Evolutionary conservation across 2,888 invertebrate species (phyloP).

Genomic region (Drosophila longiperda): DNA sequence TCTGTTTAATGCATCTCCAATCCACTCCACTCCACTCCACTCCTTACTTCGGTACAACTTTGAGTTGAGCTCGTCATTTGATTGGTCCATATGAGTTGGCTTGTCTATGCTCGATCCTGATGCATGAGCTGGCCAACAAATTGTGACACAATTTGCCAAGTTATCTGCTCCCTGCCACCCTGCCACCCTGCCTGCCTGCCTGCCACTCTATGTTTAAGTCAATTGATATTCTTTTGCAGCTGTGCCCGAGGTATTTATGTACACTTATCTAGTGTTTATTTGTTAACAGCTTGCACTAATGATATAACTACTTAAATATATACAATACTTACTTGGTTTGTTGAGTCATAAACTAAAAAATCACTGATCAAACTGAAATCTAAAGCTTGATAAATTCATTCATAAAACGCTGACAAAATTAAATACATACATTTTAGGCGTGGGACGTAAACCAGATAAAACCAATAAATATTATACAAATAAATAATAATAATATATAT

Average conservation of each 20-base stretch:
- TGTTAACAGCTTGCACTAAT: slow-evolving; percentile 62
- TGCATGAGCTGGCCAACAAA: slow-evolving; percentile 60
- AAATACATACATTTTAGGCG: slow-evolving; percentile 31
- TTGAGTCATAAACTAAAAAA: slow-evolving; percentile 36
- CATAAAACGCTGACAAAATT: slow-evolving; percentile 43
- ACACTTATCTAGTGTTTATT: slow-evolving; percentile 52
- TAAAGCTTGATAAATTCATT: slow-evolving; percentile 48
- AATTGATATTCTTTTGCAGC: slow-evolving; percentile 46
- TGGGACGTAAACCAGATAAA: slow-evolving; percentile 40
- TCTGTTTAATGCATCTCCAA: slow-evolving; percentile 9
- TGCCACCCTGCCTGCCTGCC: background rate
- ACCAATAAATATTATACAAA: slow-evolving; percentile 21
- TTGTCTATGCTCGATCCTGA: slow-evolving; percentile 35
- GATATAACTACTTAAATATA: slow-evolving; percentile 22
- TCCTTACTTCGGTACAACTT: background rate
- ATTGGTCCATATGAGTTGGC: slow-evolving; percentile 26
- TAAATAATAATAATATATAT: background rate
- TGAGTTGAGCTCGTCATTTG: slow-evolving; percentile 12
- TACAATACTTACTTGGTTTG: slow-evolving; percentile 27
- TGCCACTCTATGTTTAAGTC: slow-evolving; percentile 9
- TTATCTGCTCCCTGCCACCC: background rate
- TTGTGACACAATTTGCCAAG: slow-evolving; percentile 63
- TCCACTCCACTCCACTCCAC: background rate
- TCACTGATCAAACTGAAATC: slow-evolving; percentile 20
- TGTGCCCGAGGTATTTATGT: slow-evolving; percentile 64